Evolutionary conservation across 2,888 invertebrate genomes (phyloP).

Genomic region (Mythimna pallens): DNA sequence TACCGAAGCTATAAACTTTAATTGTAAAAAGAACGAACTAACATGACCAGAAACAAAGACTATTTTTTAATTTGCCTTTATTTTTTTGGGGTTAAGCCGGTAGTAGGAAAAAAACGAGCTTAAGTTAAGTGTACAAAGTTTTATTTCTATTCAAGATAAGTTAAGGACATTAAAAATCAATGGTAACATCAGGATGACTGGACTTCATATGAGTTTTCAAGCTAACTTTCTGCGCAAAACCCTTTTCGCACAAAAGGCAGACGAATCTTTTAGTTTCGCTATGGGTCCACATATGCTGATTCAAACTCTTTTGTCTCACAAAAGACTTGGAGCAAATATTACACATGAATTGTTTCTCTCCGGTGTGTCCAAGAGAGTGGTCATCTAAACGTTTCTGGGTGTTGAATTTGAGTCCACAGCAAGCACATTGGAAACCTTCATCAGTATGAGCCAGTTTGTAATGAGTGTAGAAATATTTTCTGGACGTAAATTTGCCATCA

Average conservation of each 20-base stretch:
- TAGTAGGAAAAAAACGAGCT: not conserved
- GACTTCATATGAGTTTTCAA: slow-evolving; percentile 80
- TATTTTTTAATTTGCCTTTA: not conserved
- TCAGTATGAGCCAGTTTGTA: slow-evolving; percentile 80
- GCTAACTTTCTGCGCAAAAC: slow-evolving; percentile 84
- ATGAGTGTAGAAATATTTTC: slow-evolving; percentile 81
- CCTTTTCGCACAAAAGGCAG: slow-evolving; percentile 80
- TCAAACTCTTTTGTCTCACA: slow-evolving; percentile 84
- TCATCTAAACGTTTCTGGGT: slow-evolving; percentile 77
- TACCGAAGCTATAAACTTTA: slow-evolving; percentile 66
- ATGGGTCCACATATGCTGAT: slow-evolving; percentile 85
- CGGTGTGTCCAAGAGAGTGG: slow-evolving; percentile 87
- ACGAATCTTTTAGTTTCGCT: slow-evolving; percentile 80
- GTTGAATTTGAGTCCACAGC: slow-evolving; percentile 79
- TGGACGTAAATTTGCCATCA: slow-evolving; percentile 69
- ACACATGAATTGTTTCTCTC: slow-evolving; percentile 85
- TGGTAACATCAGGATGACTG: slow-evolving; percentile 74
- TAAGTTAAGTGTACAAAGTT: slow-evolving; percentile 8
- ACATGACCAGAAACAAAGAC: slow-evolving; percentile 49
- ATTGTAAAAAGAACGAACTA: slow-evolving; percentile 46
- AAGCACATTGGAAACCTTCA: slow-evolving; percentile 76
- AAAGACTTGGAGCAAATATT: slow-evolving; percentile 87
- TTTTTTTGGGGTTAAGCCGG: not conserved
- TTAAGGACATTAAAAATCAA: slow-evolving; percentile 45
- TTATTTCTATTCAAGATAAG: slow-evolving; percentile 23